Conservation (phyloP, 2,888 invertebrate genomes). For the Patella pellucida region DNA sequence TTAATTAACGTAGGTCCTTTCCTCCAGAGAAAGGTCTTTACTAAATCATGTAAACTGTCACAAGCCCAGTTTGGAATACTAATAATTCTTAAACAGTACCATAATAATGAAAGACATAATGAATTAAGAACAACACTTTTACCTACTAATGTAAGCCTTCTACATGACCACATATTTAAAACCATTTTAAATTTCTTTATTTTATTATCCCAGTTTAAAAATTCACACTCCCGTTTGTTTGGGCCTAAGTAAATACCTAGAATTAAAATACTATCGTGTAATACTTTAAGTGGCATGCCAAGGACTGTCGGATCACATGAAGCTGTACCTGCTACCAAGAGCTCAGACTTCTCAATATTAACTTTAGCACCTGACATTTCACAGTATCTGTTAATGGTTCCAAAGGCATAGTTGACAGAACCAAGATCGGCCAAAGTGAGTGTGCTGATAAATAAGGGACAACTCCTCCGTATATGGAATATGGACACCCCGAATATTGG, state of each 20-base stretch:
- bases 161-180: background rate
- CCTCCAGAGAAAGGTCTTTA: background rate
- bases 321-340: background rate
- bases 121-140: background rate
- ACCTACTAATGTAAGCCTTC: background rate
- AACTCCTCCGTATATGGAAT: background rate
- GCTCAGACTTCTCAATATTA: slow-evolving; percentile 3
- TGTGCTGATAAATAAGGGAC: background rate
- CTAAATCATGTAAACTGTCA: background rate
- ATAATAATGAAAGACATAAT: no score
- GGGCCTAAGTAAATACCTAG: background rate
- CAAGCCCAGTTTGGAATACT: background rate
- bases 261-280: background rate
- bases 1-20: slow-evolving; percentile 1
- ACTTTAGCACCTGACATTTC: background rate
- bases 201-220: background rate
- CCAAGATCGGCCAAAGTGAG: background rate
- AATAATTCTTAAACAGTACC: background rate
- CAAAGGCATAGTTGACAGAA: background rate
- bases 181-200: background rate
- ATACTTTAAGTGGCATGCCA: background rate
- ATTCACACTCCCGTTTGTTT: background rate
- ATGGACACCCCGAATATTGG: background rate
- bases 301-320: background rate
- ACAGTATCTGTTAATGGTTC: background rate